phyloP scores from a whole-genome alignment of 2,113 vertebrate genomes.

The Gambusia affinis region DNA sequence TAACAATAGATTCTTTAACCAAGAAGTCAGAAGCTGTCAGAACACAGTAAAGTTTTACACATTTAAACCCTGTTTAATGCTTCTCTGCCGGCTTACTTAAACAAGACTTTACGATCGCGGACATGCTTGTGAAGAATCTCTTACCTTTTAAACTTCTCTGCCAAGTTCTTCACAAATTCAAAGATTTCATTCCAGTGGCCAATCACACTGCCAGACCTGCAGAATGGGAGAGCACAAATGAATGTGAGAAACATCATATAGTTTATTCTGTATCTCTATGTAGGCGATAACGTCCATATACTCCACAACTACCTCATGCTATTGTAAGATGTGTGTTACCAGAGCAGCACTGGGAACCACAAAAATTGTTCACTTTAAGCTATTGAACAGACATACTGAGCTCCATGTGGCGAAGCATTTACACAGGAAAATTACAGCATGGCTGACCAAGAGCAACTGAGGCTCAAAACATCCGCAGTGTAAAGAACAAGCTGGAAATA shows the following conservation, averaged over 20 bases:
- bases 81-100: not conserved
- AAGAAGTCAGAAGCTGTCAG: not conserved
- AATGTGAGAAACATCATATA: not conserved
- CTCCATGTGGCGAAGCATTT: conserved; percentile 29
- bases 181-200: conserved; percentile 91
- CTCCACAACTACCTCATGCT: not conserved
- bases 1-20: not conserved
- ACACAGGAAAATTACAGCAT: conserved; percentile 19
- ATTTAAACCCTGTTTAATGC: not conserved
- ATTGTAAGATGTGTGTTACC: not conserved
- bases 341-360: not conserved
- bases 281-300: not conserved
- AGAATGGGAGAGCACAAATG: conserved; percentile 15
- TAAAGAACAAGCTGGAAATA: conserved; percentile 17
- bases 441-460: conserved; percentile 21
- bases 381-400: conserved; percentile 22
- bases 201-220: conserved; percentile 90
- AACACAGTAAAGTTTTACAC: not conserved
- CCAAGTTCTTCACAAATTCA: conserved; percentile 86
- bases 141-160: conserved; percentile 92
- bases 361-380: not conserved
- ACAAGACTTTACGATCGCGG: too few species aligned
- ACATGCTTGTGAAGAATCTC: not conserved
- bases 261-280: too few species aligned
- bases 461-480: conserved; percentile 27